Evolutionary conservation across 2,888 invertebrate species (phyloP), one percentile per base, ranked within the genome.

Genomic region (Trissolcus brochymenae): DNA sequence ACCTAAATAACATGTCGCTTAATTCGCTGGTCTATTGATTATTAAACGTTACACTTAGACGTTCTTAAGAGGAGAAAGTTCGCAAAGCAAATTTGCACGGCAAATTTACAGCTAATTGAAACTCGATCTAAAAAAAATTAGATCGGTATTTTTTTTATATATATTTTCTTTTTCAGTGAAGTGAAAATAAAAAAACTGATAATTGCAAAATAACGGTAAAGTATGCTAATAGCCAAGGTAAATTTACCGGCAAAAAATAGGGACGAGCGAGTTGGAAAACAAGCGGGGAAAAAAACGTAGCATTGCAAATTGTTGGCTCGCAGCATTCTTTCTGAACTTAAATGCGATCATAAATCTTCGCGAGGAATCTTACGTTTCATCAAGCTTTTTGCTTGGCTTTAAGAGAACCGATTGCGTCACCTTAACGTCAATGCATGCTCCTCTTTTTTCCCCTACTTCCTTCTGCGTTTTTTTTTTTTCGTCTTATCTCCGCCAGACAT

Each of bases 341-440:
- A 75, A 70, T 65, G 53, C 60, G 65, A 68, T 75, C 68, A 75
- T 75, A 75, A 75, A 75, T 75, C 68, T 75, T 59, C 29, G 68
- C 65, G 59, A 49, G 53, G 68, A 68, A 67, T 64, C 65, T 70
- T 70, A 54, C 64, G 64, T 68, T 68, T 68, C 68, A 65, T 68
- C 68, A 64, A 64, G 62, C 62, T 62, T 75, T 67, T 46, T 51
- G 19, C 54, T 46, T 49, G 54, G 60, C 60, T 66, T 59, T 56
- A 56, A 56, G 59, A 57, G 61, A 64, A 75, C 67, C 74, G 68
- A 75, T 75, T 68, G 54, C 62, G 67, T 68, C 74, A 59, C 61
- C 66, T 60, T 56, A 62, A 56, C 46, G 67, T 74, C 46, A 6
- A 25, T 57, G 17, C 49, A 3, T 13, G 40, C 3, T 46, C 54